Base-by-base conservation (phyloP, 2,888 invertebrate species). In the Agapetus fuscipes region DNA sequence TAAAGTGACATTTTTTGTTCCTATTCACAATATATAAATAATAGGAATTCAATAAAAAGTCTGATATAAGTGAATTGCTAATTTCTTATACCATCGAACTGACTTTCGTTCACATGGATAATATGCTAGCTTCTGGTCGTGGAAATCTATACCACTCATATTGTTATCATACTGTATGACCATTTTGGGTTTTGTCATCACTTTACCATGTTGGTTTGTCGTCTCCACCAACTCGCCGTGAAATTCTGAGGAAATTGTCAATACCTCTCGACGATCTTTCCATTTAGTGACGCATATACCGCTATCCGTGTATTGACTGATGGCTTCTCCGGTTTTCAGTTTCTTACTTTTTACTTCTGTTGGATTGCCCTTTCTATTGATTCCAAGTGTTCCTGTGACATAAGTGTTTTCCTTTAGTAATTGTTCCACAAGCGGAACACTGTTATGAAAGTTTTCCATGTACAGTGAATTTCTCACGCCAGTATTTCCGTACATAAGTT, bases 391-490 rank as follows among this genome's bases (percentile, higher is more conserved):
- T 7, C 52, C 50, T 17, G 51, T 51, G 12, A 48, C 42, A 29
- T 46, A 49, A 7, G 47, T 50, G 10, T 47, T 44, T 49, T 50
- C 41, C 12, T 27, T 27, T 37, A 48, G 43, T 29, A 51, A 32
- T 11, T 42, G 41, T 30, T 49, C 46, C 32, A 44, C 41, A 36
- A 49, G 41, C 7, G 37, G 43, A 17, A 50, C 44, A 31, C 48
- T 45, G 26, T 42, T 46, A 45, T 49, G 53, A 50, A 45, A 52
- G 34, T 51, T 51, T 31, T 52, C 47, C 28, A 51, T 25, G 34
- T 48, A 52, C 9, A 52, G 2, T 11, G 44, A 30, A 43, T 50
- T 50, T 2, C 49, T 52, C 14, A 37, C 30, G 29, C 46, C 32
- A 25, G 52, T 30, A 48, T 43, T 42, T 39, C 43, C 43, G 39